Percentiles rank a stretch among this genome's conserved stretches.
phyloP scores from a whole-genome alignment of 2,888 invertebrate species.

The Idaea dimidiata region DNA sequence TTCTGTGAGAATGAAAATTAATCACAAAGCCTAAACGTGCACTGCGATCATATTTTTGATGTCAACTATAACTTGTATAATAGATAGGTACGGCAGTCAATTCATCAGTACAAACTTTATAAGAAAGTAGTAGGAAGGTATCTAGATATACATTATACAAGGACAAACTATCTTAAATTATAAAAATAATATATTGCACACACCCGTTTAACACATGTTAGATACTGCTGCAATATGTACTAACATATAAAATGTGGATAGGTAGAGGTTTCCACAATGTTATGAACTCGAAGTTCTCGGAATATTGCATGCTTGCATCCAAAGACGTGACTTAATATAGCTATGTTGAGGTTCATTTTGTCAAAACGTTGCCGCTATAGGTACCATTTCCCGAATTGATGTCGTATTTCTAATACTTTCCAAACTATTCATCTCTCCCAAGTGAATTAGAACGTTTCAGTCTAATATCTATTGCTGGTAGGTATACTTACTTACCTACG shows the following conservation, averaged over 20 bases:
- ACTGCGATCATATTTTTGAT: too few relatives aligned
- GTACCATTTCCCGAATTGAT: neutral
- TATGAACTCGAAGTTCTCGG: constrained; percentile 16
- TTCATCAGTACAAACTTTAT: too few relatives aligned
- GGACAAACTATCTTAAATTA: neutral
- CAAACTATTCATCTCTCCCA: constrained; percentile 9
- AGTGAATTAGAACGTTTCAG: neutral
- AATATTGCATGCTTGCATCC: constrained; percentile 24
- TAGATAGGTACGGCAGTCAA: too few relatives aligned
- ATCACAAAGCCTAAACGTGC: too few relatives aligned
- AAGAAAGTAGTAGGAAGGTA: too few relatives aligned
- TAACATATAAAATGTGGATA: neutral
- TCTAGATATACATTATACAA: too few relatives aligned
- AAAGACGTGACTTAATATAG: constrained; percentile 26
- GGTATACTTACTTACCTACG: too few relatives aligned
- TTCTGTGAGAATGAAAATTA: too few relatives aligned
- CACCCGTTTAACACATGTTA: neutral
- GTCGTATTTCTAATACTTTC: constrained; percentile 17
- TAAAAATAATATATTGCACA: neutral
- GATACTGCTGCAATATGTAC: neutral
- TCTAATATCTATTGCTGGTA: too few relatives aligned
- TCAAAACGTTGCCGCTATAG: constrained; percentile 6
- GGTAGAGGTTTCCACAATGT: constrained; percentile 9
- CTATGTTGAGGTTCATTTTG: constrained; percentile 21
- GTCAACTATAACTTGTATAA: too few relatives aligned